Conservation (phyloP, 2,888 invertebrate genomes). For the Argyresthia albistria region DNA sequence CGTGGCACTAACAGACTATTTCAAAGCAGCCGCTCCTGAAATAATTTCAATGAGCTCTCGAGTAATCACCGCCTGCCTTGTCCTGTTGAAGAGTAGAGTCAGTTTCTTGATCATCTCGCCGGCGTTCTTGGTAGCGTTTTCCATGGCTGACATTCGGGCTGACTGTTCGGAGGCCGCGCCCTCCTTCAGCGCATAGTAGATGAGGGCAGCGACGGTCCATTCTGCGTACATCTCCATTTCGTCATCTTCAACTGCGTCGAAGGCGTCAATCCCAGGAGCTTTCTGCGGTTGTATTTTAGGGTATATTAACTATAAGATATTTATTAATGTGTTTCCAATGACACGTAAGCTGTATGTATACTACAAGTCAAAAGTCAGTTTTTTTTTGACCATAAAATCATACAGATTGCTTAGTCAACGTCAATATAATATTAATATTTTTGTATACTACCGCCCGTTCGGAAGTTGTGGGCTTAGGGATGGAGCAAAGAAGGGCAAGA, state of each 20-base stretch:
- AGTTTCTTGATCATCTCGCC: constrained; percentile 85
- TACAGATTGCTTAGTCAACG: too few relatives aligned
- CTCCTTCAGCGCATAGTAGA: constrained; percentile 84
- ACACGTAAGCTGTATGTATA: too few relatives aligned
- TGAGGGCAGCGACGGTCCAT: constrained; percentile 78
- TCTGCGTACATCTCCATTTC: constrained; percentile 79
- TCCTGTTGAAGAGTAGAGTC: constrained; percentile 82
- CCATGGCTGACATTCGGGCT: constrained; percentile 88
- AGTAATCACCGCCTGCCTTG: constrained; percentile 88
- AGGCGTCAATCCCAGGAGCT: constrained; percentile 76
- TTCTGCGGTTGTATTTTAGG: constrained; percentile 17
- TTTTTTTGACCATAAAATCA: too few relatives aligned
- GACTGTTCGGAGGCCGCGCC: constrained; percentile 84
- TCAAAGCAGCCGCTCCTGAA: constrained; percentile 87
- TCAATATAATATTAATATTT: too few relatives aligned
- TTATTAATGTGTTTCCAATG: too few relatives aligned
- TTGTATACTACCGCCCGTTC: too few relatives aligned
- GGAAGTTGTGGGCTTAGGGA: too few relatives aligned
- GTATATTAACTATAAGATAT: too few relatives aligned
- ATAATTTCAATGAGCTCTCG: constrained; percentile 93
- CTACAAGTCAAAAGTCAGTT: too few relatives aligned
- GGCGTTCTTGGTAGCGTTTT: constrained; percentile 86
- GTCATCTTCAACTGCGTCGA: constrained; percentile 80
- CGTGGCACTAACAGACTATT: constrained; percentile 17
- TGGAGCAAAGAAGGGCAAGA: too few relatives aligned